phyloP scores from a whole-genome alignment of 2,113 vertebrate species.

The Saimiri boliviensis region DNA sequence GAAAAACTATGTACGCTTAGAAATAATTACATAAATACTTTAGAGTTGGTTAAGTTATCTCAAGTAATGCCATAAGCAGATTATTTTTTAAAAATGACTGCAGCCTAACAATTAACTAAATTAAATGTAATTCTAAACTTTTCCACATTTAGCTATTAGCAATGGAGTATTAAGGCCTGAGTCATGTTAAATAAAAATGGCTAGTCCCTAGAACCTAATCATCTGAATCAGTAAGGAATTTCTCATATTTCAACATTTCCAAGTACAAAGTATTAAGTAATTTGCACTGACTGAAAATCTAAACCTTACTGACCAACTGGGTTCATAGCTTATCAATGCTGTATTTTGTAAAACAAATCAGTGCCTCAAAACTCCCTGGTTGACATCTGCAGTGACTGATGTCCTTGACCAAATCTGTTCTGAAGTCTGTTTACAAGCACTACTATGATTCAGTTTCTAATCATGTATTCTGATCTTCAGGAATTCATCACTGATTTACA shows the following conservation, averaged over 20 bases:
- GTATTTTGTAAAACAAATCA: not conserved
- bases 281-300: slow-evolving; percentile 4
- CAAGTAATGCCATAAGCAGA: not conserved
- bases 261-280: slow-evolving; percentile 10
- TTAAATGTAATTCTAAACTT: slow-evolving; percentile 29
- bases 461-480: not conserved
- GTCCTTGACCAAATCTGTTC: not conserved
- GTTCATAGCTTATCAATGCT: not conserved
- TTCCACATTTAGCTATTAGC: not conserved
- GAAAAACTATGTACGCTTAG: slow-evolving; percentile 35
- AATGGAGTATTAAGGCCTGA: not conserved
- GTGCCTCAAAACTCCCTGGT: not conserved
- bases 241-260: slow-evolving; percentile 31
- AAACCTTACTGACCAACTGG: not conserved
- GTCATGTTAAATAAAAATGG: not conserved
- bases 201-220: not conserved
- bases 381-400: not conserved
- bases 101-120: not conserved
- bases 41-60: not conserved
- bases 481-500: not conserved
- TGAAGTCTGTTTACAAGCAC: not conserved
- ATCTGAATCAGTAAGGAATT: slow-evolving; percentile 17
- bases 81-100: not conserved
- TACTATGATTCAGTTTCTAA: not conserved
- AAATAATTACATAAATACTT: slow-evolving; percentile 18